phyloP scores from a whole-genome alignment of 2,113 vertebrate species.

The Micromys minutus region DNA sequence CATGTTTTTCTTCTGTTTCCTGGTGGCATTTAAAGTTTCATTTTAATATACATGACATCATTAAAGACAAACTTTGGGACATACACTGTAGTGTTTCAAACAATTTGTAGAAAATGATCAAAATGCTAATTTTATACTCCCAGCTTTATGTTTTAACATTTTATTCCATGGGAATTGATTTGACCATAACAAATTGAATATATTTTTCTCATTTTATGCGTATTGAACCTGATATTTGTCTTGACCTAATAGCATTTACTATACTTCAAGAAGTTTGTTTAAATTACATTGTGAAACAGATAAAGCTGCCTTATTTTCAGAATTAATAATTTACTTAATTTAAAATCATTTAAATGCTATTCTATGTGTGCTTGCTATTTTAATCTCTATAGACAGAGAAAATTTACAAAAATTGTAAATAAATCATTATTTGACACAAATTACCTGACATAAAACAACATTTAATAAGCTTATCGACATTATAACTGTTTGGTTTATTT shows the following conservation, averaged over 20 bases:
- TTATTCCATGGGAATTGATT: slow-evolving; percentile 43
- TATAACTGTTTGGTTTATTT: neutral
- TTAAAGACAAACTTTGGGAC: neutral
- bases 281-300: neutral
- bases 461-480: neutral
- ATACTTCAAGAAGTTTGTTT: slow-evolving; percentile 19
- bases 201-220: slow-evolving; percentile 51
- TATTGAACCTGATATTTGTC: slow-evolving; percentile 28
- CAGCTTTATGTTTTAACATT: slow-evolving; percentile 34
- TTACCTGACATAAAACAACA: neutral
- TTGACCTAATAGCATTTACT: slow-evolving; percentile 38
- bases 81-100: slow-evolving; percentile 2
- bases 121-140: neutral
- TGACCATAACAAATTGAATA: slow-evolving; percentile 30
- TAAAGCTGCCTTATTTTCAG: neutral
- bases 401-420: neutral
- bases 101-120: neutral
- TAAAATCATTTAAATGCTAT: neutral
- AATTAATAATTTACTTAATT: slow-evolving; percentile 27
- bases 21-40: neutral
- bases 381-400: neutral
- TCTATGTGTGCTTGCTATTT: neutral
- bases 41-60: neutral
- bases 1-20: neutral
- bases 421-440: neutral